These are phyloP conservation scores for Pantala flavescens DNA, from an alignment of 1,140 invertebrate genomes.

Conservation along the genomic window DNA sequence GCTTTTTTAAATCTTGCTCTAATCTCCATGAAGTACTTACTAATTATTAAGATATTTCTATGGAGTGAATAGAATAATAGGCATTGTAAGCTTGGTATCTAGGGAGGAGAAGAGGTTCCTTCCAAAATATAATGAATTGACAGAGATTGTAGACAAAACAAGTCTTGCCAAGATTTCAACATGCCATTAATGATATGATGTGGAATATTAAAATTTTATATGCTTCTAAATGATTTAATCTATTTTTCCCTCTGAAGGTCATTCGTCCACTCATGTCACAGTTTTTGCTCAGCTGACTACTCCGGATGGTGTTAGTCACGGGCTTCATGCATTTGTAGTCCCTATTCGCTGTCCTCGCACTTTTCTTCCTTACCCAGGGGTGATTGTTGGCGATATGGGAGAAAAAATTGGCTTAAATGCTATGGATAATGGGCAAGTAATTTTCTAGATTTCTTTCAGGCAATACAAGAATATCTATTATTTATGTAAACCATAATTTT, in stretches of 20 bases:
- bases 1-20: no score
- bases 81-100: no score
- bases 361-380: slow-evolving; percentile 55
- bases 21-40: no score
- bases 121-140: background rate
- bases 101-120: background rate
- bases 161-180: no score
- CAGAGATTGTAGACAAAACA: background rate
- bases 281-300: slow-evolving; percentile 83
- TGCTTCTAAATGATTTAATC: no score
- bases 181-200: no score
- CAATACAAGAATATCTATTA: background rate
- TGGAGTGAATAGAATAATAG: no score
- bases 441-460: background rate
- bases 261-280: slow-evolving; percentile 76
- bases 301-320: slow-evolving; percentile 59
- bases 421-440: slow-evolving; percentile 64
- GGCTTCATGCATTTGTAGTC: slow-evolving; percentile 69
- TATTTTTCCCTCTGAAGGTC: slow-evolving; percentile 40
- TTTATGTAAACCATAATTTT: background rate
- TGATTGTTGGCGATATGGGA: slow-evolving; percentile 71
- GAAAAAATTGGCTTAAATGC: slow-evolving; percentile 73
- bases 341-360: slow-evolving; percentile 64
- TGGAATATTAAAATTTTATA: no score
- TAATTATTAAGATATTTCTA: no score